Percentiles rank a stretch among this genome's conserved stretches.
Evolutionary conservation across 2,113 vertebrate species (phyloP).

Genomic region (Engraulis encrasicolus): DNA sequence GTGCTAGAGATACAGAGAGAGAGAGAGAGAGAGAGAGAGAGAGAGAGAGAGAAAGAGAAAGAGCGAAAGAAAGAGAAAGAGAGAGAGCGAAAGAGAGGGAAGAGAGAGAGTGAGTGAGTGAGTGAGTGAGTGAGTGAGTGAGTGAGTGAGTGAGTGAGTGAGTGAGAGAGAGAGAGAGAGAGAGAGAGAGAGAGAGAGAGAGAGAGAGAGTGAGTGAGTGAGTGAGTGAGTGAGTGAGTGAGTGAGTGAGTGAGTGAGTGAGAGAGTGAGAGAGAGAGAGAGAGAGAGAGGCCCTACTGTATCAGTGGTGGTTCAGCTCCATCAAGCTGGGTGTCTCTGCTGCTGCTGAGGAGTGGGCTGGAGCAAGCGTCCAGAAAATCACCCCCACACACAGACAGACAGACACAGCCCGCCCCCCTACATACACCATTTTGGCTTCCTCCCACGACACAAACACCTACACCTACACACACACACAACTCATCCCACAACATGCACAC

Average conservation of each 20-base stretch:
- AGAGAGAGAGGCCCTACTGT: not conserved
- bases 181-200: constrained; percentile 7
- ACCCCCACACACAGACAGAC: constrained; percentile 9
- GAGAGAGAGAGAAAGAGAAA: not conserved
- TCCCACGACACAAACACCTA: no score
- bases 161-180: not conserved
- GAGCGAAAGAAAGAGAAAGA: not conserved
- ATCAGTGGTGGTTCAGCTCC: not conserved
- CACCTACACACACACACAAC: no score
- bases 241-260: no score
- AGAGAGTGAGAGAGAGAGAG: not conserved
- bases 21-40: not conserved
- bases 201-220: not conserved
- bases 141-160: no score
- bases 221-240: not conserved
- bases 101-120: not conserved
- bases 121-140: not conserved
- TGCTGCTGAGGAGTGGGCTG: not conserved
- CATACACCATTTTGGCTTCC: no score
- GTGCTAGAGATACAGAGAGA: not conserved
- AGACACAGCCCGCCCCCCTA: no score
- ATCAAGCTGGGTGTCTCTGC: not conserved
- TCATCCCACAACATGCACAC: no score
- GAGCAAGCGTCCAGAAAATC: not conserved
- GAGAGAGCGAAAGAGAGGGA: not conserved